Base-by-base conservation (phyloP, 2,797 vertebrate genomes). In the Streptopelia turtur region DNA sequence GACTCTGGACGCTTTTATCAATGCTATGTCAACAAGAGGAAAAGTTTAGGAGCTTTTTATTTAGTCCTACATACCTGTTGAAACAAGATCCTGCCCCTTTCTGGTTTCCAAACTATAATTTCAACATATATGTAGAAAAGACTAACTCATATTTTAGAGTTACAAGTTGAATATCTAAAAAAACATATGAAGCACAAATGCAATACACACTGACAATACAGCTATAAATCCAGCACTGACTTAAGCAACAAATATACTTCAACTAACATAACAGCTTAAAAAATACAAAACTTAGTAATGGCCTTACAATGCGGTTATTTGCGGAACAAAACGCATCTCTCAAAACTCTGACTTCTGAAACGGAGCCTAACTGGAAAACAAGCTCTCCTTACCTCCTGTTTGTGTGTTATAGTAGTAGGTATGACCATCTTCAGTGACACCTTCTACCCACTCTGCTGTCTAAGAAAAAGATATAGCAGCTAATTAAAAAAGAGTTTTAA, bases 401-500 rank as follows among this genome's bases (percentile, higher is more conserved):
- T 98, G 97, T 80, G 98, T 97, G 98, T 99, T 99, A 95, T 99
- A 99, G 94, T 99, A 99, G 93, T 99, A 99, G 7, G 96, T 98
- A 65, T 97, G 98, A 63, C 99, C 99, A 87, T 99, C 99, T 87
- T 99, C 98, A 95, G 98, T 99, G 93, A 98, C 60, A 5, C 98
- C 98, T 97, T 99, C 99, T 89, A 98, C 97, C 99, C 99, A 99
- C 31, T 94, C 94, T 28, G 95, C 94, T 83, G 82, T 94, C 99
- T 99, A 83, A 91, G 70, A 63, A 95, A 68, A 96, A 66, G 37
- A 52, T n/a, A 83, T 2, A 95, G 59, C 57, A 55, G 25, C 7
- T 59, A 24, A 74, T 37, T 61, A 53, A 77, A 37, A 43, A 30
- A 14, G 21, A 50, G 23, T 24, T 56, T 77, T 59, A 56, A 90